Evolutionary conservation across 2,888 invertebrate species (phyloP).

Genomic region (Nematopogon swammerdamellus): DNA sequence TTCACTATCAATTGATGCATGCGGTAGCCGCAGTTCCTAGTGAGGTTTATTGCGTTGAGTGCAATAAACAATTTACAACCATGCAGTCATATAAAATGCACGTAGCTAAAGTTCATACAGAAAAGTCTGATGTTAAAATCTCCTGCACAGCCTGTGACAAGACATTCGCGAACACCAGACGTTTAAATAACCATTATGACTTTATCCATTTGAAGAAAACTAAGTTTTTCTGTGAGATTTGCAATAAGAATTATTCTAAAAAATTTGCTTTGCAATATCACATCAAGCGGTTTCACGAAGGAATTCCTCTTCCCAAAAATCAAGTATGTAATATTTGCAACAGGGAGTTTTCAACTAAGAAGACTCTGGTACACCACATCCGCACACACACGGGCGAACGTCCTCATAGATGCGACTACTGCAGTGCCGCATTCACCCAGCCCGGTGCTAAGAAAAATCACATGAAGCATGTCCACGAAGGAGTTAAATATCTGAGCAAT

Average conservation of each 20-base stretch:
- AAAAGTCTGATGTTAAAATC: not conserved
- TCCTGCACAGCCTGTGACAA: not conserved
- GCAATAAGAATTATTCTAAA: not conserved
- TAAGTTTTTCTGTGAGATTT: not conserved
- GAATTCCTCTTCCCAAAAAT: not conserved
- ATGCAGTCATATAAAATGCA: not conserved
- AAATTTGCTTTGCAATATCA: not conserved
- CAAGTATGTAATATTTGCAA: not conserved
- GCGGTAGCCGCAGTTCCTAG: not conserved
- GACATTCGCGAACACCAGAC: not conserved
- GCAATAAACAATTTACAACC: not conserved
- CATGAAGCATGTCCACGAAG: not conserved
- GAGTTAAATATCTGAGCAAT: too few relatives aligned
- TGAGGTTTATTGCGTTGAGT: not conserved
- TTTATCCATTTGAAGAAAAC: not conserved
- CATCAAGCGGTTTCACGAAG: not conserved
- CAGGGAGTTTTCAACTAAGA: not conserved
- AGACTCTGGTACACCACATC: not conserved
- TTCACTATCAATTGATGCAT: not conserved
- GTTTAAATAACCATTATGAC: not conserved
- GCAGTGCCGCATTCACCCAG: not conserved
- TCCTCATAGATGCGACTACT: not conserved
- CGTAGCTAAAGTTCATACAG: not conserved
- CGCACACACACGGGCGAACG: not conserved
- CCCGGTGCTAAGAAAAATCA: not conserved